phyloP scores from a whole-genome alignment of 2,888 invertebrate genomes.

The Limnephilus rhombicus region DNA sequence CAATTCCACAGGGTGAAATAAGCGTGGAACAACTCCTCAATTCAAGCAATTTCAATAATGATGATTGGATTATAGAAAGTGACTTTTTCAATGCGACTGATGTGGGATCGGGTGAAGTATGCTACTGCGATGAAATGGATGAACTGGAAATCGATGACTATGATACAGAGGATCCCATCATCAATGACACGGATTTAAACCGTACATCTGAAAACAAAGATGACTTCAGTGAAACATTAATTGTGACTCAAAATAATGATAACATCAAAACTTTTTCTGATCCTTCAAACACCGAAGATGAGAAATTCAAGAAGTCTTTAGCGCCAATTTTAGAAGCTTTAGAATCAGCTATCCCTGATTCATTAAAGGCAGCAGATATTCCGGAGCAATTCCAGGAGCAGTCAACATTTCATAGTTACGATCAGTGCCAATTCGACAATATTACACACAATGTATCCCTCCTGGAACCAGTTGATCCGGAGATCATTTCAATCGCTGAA shows the following conservation, averaged over 20 bases:
- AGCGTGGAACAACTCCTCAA: background rate
- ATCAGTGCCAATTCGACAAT: conserved; percentile 6
- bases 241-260: background rate
- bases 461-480: background rate
- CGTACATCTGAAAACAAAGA: background rate
- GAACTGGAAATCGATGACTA: background rate
- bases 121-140: conserved; percentile 32
- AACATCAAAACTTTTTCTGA: background rate
- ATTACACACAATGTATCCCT: background rate
- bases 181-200: background rate
- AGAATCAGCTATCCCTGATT: background rate
- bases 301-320: background rate
- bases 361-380: background rate
- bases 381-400: background rate
- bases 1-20: background rate
- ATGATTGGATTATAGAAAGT: background rate
- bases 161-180: background rate
- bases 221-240: background rate
- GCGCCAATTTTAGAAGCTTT: background rate
- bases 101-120: background rate
- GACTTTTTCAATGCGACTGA: background rate
- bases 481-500: background rate
- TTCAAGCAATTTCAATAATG: background rate
- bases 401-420: background rate
- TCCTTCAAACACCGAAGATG: background rate